Conservation (phyloP, 2,888 invertebrate genomes). For the Serrognathus titanus region DNA sequence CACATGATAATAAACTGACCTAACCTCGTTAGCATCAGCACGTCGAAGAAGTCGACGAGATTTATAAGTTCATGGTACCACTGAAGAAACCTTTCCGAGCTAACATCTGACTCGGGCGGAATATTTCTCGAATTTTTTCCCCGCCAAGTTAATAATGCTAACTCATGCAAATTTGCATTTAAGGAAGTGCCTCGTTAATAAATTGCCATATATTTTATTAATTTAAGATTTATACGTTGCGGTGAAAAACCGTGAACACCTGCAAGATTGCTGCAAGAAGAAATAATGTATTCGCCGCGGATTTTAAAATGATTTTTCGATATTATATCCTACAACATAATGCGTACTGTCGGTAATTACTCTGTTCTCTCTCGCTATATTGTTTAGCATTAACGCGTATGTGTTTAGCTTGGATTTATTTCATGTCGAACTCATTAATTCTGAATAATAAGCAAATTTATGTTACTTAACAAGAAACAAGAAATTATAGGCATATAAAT, state of each 20-base stretch:
- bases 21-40: slow-evolving; percentile 1
- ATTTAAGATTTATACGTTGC: slow-evolving; percentile 25
- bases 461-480: no score
- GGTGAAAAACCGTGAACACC: slow-evolving; percentile 23
- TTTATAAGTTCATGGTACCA: not conserved
- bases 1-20: not conserved
- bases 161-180: slow-evolving; percentile 26
- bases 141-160: slow-evolving; percentile 20
- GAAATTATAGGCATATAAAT: no score
- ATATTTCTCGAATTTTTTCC: not conserved
- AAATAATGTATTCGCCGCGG: slow-evolving; percentile 17
- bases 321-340: not conserved
- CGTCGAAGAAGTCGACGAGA: not conserved
- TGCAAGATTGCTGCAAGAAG: slow-evolving; percentile 22
- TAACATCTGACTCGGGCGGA: slow-evolving; percentile 1
- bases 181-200: slow-evolving; percentile 28
- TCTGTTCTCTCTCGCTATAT: no score
- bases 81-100: not conserved
- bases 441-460: no score
- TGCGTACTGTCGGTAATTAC: no score
- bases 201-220: slow-evolving; percentile 27
- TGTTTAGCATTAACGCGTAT: no score
- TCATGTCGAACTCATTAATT: no score
- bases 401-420: no score
- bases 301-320: not conserved